Percentiles rank a stretch among this genome's conserved stretches.
Conservation (phyloP, 2,113 vertebrate species). For the Hypocryptadius cinnamomeus region DNA sequence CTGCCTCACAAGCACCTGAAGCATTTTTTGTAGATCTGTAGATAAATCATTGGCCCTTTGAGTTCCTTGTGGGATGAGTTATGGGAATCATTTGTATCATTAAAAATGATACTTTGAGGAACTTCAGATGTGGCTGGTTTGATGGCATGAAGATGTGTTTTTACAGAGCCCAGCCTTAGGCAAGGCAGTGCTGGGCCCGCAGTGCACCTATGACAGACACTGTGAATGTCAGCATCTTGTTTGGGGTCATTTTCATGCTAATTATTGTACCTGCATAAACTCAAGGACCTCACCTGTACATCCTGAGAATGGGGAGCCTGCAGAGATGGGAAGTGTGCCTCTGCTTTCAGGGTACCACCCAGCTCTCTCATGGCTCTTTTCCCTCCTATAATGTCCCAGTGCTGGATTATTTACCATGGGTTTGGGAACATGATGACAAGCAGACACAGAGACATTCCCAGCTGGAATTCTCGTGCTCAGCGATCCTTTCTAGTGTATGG, state of each 20-base stretch:
- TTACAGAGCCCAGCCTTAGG: not conserved
- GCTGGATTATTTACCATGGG: not conserved
- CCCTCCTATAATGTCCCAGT: not conserved
- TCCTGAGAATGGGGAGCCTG: not conserved
- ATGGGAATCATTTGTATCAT: not conserved
- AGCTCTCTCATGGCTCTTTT: not conserved
- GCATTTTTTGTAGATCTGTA: not conserved
- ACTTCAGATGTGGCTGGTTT: not conserved
- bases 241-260: not conserved
- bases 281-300: not conserved
- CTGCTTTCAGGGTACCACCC: not conserved
- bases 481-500: not conserved
- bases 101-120: not conserved
- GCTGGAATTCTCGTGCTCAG: not conserved
- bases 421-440: accelerated
- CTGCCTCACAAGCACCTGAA: not conserved
- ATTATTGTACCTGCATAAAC: not conserved
- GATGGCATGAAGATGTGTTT: not conserved
- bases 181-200: not conserved
- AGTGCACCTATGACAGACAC: not conserved
- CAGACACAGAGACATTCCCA: not conserved
- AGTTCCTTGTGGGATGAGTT: not conserved
- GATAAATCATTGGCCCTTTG: not conserved
- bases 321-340: not conserved
- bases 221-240: not conserved